Evolutionary conservation across 2,113 vertebrate species (phyloP).

Genomic region (Colinus virginianus): DNA sequence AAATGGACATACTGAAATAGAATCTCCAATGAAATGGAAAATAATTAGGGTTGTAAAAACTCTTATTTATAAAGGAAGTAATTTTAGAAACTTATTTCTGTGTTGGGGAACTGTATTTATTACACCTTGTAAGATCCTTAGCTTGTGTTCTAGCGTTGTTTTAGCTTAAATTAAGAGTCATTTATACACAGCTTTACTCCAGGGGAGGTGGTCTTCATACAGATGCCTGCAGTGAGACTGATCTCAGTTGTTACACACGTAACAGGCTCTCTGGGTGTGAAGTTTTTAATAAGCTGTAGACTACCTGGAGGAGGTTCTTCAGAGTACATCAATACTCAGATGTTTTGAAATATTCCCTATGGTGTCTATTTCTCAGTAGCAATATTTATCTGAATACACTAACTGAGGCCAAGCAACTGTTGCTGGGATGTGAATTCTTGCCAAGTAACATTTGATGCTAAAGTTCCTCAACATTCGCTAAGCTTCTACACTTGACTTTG

Average conservation of each 20-base stretch:
- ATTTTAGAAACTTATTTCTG: neutral
- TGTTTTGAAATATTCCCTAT: neutral
- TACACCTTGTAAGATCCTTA: neutral
- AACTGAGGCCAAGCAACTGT: neutral
- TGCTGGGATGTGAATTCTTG: neutral
- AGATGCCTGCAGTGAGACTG: neutral
- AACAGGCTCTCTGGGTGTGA: neutral
- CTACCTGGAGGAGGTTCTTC: neutral
- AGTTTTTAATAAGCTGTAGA: neutral
- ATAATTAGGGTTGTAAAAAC: neutral
- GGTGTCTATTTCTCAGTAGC: neutral
- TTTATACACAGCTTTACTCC: neutral
- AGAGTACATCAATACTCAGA: neutral
- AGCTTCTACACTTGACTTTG: neutral
- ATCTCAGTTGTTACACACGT: neutral
- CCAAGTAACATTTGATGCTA: neutral
- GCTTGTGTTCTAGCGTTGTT: neutral
- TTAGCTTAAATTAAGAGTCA: neutral
- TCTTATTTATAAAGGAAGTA: neutral
- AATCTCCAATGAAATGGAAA: neutral
- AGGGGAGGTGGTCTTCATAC: neutral
- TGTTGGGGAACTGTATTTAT: neutral
- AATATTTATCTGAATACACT: neutral
- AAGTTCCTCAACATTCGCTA: neutral
- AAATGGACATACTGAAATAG: neutral